Percentiles rank a stretch among this genome's conserved stretches.
Conservation (phyloP, 2,888 invertebrate genomes). For the Cephus runcator region DNA sequence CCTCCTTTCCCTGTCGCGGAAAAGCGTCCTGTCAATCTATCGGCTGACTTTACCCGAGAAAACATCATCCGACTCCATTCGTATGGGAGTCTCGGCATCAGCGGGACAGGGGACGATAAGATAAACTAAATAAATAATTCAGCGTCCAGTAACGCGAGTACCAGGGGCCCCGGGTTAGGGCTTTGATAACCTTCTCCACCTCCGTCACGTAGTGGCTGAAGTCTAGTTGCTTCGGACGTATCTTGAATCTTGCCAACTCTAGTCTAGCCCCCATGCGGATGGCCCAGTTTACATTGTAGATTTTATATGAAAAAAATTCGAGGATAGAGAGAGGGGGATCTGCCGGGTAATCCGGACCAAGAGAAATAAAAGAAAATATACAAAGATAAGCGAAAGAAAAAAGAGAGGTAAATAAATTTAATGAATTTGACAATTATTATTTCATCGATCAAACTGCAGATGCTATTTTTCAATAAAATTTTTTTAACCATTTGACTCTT, state of each 20-base stretch:
- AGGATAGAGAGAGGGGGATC: neutral
- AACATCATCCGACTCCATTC: neutral
- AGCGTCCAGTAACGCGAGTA: conserved; percentile 47
- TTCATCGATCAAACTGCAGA: neutral
- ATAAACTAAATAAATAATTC: conserved; percentile 62
- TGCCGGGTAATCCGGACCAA: neutral
- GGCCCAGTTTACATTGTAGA: neutral
- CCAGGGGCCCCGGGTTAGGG: conserved; percentile 35
- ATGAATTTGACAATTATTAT: neutral
- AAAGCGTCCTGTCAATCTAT: neutral
- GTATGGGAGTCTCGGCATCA: neutral
- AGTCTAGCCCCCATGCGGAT: conserved; percentile 30
- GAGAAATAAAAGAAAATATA: neutral
- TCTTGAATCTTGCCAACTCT: conserved; percentile 49
- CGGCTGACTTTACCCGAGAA: neutral
- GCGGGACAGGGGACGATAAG: conserved; percentile 41
- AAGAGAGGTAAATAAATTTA: neutral
- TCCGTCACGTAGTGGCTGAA: neutral
- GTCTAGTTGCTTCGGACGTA: conserved; percentile 34
- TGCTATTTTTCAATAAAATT: neutral
- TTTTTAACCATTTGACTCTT: neutral
- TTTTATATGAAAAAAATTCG: neutral
- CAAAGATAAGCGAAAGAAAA: neutral
- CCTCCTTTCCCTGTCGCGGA: neutral
- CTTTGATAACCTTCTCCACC: conserved; percentile 52